Percentiles rank a stretch among this genome's conserved stretches.
phyloP scores from a whole-genome alignment of 2,113 vertebrate genomes.

The Picathartes gymnocephalus region DNA sequence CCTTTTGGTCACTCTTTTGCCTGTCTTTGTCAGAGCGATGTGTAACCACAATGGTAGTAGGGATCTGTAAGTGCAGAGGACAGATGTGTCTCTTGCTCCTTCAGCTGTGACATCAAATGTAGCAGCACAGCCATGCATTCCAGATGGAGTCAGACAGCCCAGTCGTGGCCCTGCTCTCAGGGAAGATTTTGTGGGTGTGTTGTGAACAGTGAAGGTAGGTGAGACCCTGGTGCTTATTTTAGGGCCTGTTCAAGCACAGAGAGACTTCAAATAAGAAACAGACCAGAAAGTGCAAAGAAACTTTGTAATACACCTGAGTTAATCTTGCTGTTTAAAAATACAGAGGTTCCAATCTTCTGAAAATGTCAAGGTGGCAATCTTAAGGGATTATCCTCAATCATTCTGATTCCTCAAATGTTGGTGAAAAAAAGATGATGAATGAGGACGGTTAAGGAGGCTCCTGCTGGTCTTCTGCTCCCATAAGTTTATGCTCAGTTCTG shows the following conservation, averaged over 20 bases:
- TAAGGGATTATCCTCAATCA: background rate
- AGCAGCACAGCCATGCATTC: background rate
- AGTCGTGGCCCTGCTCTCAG: background rate
- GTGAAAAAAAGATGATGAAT: background rate
- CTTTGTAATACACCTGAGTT: background rate
- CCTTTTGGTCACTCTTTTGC: background rate
- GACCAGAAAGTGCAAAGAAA: background rate
- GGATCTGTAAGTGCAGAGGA: background rate
- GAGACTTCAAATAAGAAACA: background rate
- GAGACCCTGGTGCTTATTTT: background rate
- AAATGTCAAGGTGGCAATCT: background rate
- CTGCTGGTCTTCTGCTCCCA: background rate
- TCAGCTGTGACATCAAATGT: background rate
- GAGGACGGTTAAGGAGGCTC: background rate
- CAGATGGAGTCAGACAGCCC: background rate
- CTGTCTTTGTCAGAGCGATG: background rate
- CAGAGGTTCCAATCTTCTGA: background rate
- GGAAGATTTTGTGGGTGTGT: background rate
- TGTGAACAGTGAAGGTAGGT: background rate
- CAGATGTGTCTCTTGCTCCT: background rate
- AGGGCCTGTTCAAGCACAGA: background rate
- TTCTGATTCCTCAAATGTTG: background rate
- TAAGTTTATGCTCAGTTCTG: background rate
- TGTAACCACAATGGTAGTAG: rapidly evolving
- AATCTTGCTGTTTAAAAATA: background rate